Conservation (phyloP, 2,797 vertebrate genomes). For the Mormyrus proboscirostris region DNA sequence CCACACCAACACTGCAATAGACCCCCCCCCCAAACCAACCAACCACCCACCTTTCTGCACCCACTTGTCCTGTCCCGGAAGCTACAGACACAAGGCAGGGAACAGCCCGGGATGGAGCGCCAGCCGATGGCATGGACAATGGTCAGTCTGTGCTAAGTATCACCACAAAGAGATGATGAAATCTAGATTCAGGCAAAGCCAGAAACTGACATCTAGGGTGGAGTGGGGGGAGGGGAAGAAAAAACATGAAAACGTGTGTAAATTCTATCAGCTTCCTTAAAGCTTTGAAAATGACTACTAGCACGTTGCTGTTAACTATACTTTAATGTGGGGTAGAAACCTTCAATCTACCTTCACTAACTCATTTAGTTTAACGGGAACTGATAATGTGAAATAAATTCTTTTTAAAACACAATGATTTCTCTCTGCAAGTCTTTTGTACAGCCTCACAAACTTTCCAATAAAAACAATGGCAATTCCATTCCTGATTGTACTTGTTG, state of each 20-base stretch:
- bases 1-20: not conserved
- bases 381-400: not conserved
- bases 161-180: not conserved
- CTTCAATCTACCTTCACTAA: not conserved
- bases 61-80: not conserved
- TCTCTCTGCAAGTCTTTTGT: not conserved
- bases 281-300: not conserved
- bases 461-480: not conserved
- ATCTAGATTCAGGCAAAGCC: not conserved
- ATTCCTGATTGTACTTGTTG: not conserved
- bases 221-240: not conserved
- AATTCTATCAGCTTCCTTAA: not conserved
- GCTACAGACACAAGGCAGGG: not conserved
- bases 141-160: not conserved
- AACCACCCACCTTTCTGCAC: not conserved
- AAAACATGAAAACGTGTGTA: not conserved
- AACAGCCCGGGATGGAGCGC: not conserved
- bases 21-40: not conserved
- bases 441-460: not conserved
- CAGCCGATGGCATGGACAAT: not conserved
- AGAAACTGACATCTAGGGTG: not conserved
- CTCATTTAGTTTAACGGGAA: not conserved
- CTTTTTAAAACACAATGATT: not conserved
- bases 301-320: not conserved
- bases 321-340: not conserved